Evolutionary conservation across 1,140 invertebrate species (phyloP), one percentile per base, ranked within the genome.

Genomic region (Rhagoletis zephyria): DNA sequence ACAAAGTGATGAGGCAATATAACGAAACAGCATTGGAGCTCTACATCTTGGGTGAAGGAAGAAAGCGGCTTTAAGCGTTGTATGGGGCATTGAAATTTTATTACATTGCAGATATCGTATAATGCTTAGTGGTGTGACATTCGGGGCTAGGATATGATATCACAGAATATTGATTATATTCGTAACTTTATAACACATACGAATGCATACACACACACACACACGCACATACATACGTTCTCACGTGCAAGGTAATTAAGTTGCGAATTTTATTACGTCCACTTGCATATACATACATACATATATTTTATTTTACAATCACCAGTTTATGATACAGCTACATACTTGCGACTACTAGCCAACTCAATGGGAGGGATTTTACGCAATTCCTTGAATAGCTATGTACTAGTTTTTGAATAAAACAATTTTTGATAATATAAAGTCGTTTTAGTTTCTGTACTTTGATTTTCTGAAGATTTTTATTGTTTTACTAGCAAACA

Each of bases 1-100:
- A 42, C 67, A 74, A 48, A 74, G 45, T 74, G 67, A 74, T 74
- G 67, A 74, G 67, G 67, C 67, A 74, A 74, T 74, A 74, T 42
- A 48, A 74, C 4, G 42, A 45, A 4, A 14, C 45, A 16, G 67
- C 45, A 45, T 74, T 42, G 14, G 4, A 74, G 67, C 40, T 56
- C 10, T 10, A 56, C 51, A 5, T 56, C 5, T 56, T 40, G 1
- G 7, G 30, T 65, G 10, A 10, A 42, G 19, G 64, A 4, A 5
- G 30, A 7, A 40, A 30, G 2, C n/a, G 10, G 30, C 9, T 67
- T 30, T 40, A 74, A 74, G 67, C 64, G 64, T 30, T 67, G 67
- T 42, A 16, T 48, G 67, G 42, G 10, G 67, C 51, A 2, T 56
- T 56, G 42, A 74, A 45, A 45, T 74, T 74, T 74, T 74, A 74